A percentile compares a stretch with the other conserved stretches of the same genome.
phyloP scores from a whole-genome alignment of 2,888 invertebrate species.

The Agonopterix subpropinquella region DNA sequence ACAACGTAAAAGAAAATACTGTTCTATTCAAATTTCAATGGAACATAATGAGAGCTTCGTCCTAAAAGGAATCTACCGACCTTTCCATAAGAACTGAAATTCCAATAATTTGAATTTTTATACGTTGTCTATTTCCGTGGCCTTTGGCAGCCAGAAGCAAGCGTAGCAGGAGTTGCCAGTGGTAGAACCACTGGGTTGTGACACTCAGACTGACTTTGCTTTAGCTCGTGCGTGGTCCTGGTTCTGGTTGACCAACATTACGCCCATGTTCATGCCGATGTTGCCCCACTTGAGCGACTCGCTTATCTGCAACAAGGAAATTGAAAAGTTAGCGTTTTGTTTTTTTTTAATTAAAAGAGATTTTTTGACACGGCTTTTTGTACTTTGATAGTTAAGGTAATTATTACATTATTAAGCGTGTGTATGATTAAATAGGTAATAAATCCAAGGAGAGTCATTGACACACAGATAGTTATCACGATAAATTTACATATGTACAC shows the following conservation, averaged over 20 bases:
- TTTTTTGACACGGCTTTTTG: too few species aligned
- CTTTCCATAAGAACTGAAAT: neutral
- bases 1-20: slow-evolving; percentile 4
- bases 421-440: too few species aligned
- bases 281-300: slow-evolving; percentile 83
- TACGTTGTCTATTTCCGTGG: slow-evolving; percentile 54
- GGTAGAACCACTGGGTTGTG: slow-evolving; percentile 49
- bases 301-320: slow-evolving; percentile 77
- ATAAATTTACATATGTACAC: too few species aligned
- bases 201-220: slow-evolving; percentile 66
- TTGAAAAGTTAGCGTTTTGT: slow-evolving; percentile 3
- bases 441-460: too few species aligned
- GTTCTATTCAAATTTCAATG: neutral
- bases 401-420: too few species aligned
- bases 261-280: slow-evolving; percentile 82
- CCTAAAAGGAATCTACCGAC: neutral
- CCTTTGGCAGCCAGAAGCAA: slow-evolving; percentile 54
- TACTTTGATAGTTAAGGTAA: too few species aligned
- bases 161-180: slow-evolving; percentile 57
- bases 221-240: slow-evolving; percentile 45
- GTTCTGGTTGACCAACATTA: slow-evolving; percentile 77
- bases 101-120: slow-evolving; percentile 19
- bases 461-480: too few species aligned
- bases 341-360: too few species aligned
- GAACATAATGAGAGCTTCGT: neutral